Evolutionary conservation across 1,140 invertebrate species (phyloP), one percentile per base, ranked within the genome.

Genomic region (Tribolium castaneum): DNA sequence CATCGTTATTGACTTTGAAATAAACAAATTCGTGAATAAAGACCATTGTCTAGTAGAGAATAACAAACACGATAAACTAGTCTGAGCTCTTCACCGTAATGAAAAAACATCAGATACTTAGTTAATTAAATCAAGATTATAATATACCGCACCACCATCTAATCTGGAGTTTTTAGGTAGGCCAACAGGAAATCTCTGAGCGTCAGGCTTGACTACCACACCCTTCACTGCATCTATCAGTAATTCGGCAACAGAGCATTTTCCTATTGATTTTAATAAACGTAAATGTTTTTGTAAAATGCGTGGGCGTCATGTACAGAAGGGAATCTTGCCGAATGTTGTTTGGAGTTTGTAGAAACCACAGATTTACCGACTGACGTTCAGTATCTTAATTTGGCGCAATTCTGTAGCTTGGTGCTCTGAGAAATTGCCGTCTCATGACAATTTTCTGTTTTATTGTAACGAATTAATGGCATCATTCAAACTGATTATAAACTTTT

Each of bases 61-160:
- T 62, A 62, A 62, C 56, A 62, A 62, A 62, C 56, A 62, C 7
- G 19, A 62, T n/a, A 10, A 62, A 62, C 25, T 30, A 62, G 10
- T 62, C 7, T n/a, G 3, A 16, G 13, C 14, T 30, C 25, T 30
- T 30, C 25, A 30, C 6, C 25, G 56, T 30, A 30, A 22, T 30
- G 6, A 22, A n/a, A n/a, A 62, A 62, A 62, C 16, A 30, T n/a
- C 9, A 3, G 22, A 10, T 62, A 10, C 13, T 30, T 62, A 10
- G 56, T 30, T 30, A 30, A 30, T 30, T 30, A 30, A 30, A 30
- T 30, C 6, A 5, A 30, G 25, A 30, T 30, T 30, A 30, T 30
- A 30, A 30, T 5, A 30, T 30, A 30, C 6, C 25, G 25, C 25
- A 30, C 6, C 25, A 30, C 6, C 25, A 30, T 30, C 25, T 30